Evolutionary conservation across 2,888 invertebrate species (phyloP), one percentile per base, ranked within the genome.

Genomic region (Mythimna albipuncta): DNA sequence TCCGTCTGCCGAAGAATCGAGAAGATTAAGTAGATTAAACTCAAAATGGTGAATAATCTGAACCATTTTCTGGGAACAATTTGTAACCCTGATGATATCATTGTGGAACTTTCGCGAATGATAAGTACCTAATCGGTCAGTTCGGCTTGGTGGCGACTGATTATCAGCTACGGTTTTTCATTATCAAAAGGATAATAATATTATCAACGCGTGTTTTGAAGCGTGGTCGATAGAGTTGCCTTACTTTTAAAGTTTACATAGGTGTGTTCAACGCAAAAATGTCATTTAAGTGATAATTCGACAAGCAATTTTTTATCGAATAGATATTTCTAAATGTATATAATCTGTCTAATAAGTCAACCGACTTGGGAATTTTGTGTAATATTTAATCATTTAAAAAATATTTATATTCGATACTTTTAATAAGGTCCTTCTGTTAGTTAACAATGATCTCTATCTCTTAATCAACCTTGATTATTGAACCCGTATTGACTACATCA

Each of bases 51-150:
- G 71, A 90, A 92, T 64, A 92, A 41, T 62, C 92, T 89, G 61
- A 89, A 77, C 90, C 91, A 92, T 81, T 88, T 92, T 64, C 87
- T 89, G 21, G 87, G 81, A 67, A 90, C 19, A 77, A 90, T 77
- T 88, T 88, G 90, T 21, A 89, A 69, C 52, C 88, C 35, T 47
- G 86, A 86, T 86, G 88, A 75, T 79, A 89, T 84, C 94, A 93
- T 94, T 70, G 79, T 89, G 73, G 91, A 92, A 92, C 82, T 75
- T 91, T 93, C 91, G 89, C 85, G 92, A 92, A 89, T 57, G 77
- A 75, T 78, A 67, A 70, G 13, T 44, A 44, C 44, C 55, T 72
- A 77, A 79, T 81, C 79, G 72, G 72, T 79, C 79, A 79, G 66
- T 71, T 21, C 11, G 55, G 32, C 5, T 32, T 64, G 68, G 64